A percentile compares a stretch with the other conserved stretches of the same genome.
phyloP scores from a whole-genome alignment of 2,888 invertebrate species.

The Mesochorus sp. region DNA sequence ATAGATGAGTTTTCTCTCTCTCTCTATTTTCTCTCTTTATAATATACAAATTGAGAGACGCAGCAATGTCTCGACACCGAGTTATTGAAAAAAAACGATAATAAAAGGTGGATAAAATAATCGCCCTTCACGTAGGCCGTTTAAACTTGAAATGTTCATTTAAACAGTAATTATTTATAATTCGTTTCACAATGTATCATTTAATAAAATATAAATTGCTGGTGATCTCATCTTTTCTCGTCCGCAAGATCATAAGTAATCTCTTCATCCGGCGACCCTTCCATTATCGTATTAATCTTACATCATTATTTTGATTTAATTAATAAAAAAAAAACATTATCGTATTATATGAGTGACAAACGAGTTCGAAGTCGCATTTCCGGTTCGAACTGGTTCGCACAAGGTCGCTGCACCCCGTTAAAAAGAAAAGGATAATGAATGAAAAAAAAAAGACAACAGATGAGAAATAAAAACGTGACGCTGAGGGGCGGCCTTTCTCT shows the following conservation, averaged over 20 bases:
- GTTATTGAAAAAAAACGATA: too few relatives aligned
- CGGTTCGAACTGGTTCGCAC: slow-evolving; percentile 21
- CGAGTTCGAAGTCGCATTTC: slow-evolving; percentile 35
- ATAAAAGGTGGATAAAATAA: too few relatives aligned
- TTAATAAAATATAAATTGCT: too few relatives aligned
- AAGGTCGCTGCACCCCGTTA: background rate
- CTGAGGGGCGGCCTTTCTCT: slow-evolving; percentile 44
- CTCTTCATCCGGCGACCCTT: slow-evolving; percentile 6
- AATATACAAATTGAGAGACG: too few relatives aligned
- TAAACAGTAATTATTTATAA: too few relatives aligned
- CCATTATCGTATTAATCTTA: slow-evolving; percentile 39
- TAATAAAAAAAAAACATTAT: background rate
- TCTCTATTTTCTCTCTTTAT: background rate
- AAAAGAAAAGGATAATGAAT: slow-evolving; percentile 29
- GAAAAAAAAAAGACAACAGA: slow-evolving; percentile 3
- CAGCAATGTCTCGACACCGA: too few relatives aligned
- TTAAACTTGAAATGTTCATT: too few relatives aligned
- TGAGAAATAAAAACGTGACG: slow-evolving; percentile 37
- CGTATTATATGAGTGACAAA: background rate
- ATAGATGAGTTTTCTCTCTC: slow-evolving; percentile 25
- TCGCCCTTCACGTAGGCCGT: too few relatives aligned
- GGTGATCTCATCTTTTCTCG: too few relatives aligned
- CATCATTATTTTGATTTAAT: background rate
- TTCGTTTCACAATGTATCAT: too few relatives aligned
- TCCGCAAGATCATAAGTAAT: too few relatives aligned